Conservation (phyloP, 2,888 invertebrate species). For the Spodoptera picta region DNA sequence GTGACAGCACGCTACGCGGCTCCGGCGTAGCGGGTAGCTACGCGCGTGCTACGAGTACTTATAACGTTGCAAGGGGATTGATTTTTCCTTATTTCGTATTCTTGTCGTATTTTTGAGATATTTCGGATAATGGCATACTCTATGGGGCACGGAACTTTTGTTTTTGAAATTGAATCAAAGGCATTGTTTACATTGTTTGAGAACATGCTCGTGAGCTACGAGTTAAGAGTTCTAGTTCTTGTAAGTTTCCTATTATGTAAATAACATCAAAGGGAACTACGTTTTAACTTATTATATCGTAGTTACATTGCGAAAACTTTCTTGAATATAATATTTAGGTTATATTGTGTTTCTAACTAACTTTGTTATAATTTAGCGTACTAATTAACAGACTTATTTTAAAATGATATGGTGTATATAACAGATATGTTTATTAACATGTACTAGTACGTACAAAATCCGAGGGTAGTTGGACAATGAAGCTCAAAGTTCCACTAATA, state of each 20-base stretch:
- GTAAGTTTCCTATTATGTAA: too few relatives aligned
- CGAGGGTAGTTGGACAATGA: not conserved
- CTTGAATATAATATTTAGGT: too few relatives aligned
- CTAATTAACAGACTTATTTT: not conserved
- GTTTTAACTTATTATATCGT: too few relatives aligned
- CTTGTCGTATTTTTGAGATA: constrained; percentile 60
- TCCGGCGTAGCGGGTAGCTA: constrained; percentile 59
- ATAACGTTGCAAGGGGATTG: constrained; percentile 59
- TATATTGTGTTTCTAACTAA: constrained; percentile 7
- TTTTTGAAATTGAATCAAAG: constrained; percentile 55
- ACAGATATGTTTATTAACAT: not conserved
- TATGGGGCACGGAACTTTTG: constrained; percentile 51
- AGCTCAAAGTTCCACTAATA: not conserved
- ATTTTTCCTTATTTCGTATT: constrained; percentile 71
- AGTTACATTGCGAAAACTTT: too few relatives aligned
- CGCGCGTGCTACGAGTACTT: constrained; percentile 63
- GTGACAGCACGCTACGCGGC: constrained; percentile 71
- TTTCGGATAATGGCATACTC: constrained; percentile 62
- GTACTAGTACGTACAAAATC: not conserved
- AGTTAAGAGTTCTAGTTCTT: too few relatives aligned
- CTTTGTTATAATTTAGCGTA: constrained; percentile 21
- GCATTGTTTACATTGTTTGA: constrained; percentile 46
- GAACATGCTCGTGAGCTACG: too few relatives aligned
- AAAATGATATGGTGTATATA: not conserved
- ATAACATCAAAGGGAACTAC: too few relatives aligned